Evolutionary conservation across 1,140 invertebrate species (phyloP).

Genomic region (Lithobius niger): DNA sequence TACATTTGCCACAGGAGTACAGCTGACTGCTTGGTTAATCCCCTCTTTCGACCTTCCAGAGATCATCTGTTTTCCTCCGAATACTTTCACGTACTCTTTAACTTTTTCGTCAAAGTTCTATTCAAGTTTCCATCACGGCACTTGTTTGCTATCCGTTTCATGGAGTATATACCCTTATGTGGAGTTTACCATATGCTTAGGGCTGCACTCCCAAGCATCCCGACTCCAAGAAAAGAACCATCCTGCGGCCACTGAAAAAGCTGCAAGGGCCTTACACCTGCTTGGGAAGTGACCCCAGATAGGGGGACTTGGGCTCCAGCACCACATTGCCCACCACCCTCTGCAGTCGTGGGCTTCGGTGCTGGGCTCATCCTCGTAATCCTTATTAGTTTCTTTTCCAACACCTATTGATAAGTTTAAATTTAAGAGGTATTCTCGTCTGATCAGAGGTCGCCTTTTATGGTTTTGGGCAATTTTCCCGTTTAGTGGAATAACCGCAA

Average conservation of each 20-base stretch:
- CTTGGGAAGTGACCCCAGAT: constrained; percentile 47
- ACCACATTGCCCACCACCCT: background rate
- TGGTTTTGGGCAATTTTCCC: too few species aligned
- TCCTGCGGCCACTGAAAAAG: constrained; percentile 30
- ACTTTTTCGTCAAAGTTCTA: constrained; percentile 61
- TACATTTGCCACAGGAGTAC: background rate
- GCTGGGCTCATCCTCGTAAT: constrained; percentile 67
- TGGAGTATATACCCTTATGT: constrained; percentile 73
- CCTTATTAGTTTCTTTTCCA: constrained; percentile 85
- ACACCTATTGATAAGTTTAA: constrained; percentile 82
- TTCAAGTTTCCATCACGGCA: constrained; percentile 68
- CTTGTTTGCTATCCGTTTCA: constrained; percentile 79
- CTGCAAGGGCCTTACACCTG: constrained; percentile 55
- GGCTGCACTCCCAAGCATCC: too few species aligned
- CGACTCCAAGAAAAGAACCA: constrained; percentile 52
- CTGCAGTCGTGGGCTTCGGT: constrained; percentile 36
- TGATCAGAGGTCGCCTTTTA: too few species aligned
- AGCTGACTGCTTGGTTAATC: constrained; percentile 8
- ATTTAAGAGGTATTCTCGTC: too few species aligned
- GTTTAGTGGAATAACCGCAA: too few species aligned
- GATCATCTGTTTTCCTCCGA: constrained; percentile 48
- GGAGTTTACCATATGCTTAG: too few species aligned
- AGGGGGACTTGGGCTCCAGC: constrained; percentile 19
- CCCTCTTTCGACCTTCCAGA: constrained; percentile 23
- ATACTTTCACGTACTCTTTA: constrained; percentile 69